Evolutionary conservation across 2,797 vertebrate species (phyloP), one percentile per base, ranked within the genome.

Genomic region (Tinamus major): DNA sequence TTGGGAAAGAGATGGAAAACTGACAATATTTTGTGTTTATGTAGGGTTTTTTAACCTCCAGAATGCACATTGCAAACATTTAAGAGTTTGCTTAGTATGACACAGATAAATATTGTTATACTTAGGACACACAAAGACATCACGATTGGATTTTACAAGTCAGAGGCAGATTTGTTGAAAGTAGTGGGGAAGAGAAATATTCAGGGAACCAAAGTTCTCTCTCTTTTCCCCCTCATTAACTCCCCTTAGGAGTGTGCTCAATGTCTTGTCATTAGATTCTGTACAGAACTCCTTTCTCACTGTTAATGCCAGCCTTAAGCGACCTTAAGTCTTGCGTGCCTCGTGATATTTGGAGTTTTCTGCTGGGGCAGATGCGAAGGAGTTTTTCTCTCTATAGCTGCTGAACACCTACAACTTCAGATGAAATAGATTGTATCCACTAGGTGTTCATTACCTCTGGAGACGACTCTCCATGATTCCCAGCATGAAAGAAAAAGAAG

Each of bases 401-500:
- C 85, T 74, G 55, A 94, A 61, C 48, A 15, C 56, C 67, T 79
- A 69, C 65, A 81, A 21, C 55, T 92, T 80, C 59, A 79, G 72
- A 77, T 65, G n/a, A 81, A 92, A 82, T 37, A n/a, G 39, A 64
- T 55, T 29, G 67, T 90, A 75, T 11, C 26, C 68, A 16, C 74
- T 87, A 82, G 89, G 56, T 92, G 48, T 86, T 92, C 68, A 63
- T 94, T 86, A 76, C 7, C 2, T 84, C 49, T 92, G 79, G 74
- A 92, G 63, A 62, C 87, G 62, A 81, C 63, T 44, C 29, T 77
- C 79, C 3, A 1, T 92, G 75, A 89, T 95, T 92, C 84, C 92
- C 64, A 82, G 68, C 44, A 69, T 44, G 79, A 85, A 42, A 53
- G 93, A 94, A 71, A 27, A 9, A n/a, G 61, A 89, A 90, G 61